Conservation (phyloP, 64 coral and sea anemone species). For the Porites australiensis region DNA sequence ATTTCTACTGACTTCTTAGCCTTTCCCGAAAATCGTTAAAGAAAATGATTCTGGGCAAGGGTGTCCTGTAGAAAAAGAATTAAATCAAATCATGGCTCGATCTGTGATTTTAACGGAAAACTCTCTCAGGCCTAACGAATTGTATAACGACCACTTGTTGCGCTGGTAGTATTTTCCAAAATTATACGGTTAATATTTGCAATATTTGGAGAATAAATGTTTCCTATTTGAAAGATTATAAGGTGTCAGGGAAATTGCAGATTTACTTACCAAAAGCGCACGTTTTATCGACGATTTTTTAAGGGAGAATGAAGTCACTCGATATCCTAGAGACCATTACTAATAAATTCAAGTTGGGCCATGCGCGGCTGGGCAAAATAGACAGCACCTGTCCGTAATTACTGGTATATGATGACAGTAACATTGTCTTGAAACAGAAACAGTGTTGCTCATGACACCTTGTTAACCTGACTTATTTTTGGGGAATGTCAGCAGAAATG, state of each 20-base stretch:
- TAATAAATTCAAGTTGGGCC: constrained; percentile 3
- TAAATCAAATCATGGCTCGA: not conserved
- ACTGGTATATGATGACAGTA: constrained; percentile 53
- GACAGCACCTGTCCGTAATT: constrained; percentile 7
- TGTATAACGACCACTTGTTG: not conserved
- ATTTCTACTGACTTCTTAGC: not conserved
- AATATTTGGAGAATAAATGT: not conserved
- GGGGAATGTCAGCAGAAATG: too few relatives aligned
- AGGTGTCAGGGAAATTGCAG: not conserved
- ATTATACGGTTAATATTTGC: not conserved
- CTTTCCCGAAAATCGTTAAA: not conserved
- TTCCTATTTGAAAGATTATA: not conserved
- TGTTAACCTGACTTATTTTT: not conserved
- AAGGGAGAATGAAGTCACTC: constrained; percentile 34
- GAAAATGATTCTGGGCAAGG: not conserved
- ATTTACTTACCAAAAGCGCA: constrained; percentile 18
- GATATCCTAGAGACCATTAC: constrained; percentile 24
- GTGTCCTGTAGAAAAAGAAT: too few relatives aligned
- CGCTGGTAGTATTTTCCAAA: not conserved
- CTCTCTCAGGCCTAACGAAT: not conserved
- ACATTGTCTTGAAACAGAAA: not conserved
- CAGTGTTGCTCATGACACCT: not conserved
- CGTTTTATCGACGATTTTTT: not conserved
- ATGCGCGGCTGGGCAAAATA: not conserved
- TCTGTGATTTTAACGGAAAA: not conserved